Evolutionary conservation across 2,888 invertebrate species (phyloP), one percentile per base, ranked within the genome.

Genomic region (Dendrolimus houi): DNA sequence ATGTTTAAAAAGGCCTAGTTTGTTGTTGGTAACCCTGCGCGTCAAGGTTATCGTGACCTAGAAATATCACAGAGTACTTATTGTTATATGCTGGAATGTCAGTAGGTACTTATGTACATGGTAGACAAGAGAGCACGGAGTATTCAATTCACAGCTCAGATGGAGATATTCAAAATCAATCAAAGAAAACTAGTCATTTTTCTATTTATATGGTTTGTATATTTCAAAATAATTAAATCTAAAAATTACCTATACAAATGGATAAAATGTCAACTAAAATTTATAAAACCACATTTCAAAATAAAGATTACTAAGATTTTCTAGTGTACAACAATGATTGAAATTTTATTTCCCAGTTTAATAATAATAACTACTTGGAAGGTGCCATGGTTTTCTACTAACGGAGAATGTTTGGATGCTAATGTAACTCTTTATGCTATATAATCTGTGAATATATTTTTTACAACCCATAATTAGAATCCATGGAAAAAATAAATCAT

Each of bases 331-430:
- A 53, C 53, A 58, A 57, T 59, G 52, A 60, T 55, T 57, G 58
- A 65, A 68, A 65, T 70, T 64, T 56, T 60, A 59, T 63, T 67
- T 68, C 67, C 68, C 61, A 61, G 59, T 60, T 75, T 70, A 79
- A 60, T 64, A 65, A 71, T 77, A 78, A 64, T 70, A 81, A 64
- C 70, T 75, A 79, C 80, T 82, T 53, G 78, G 82, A 67, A 83
- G 79, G 70, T 79, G 79, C 70, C 70, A 59, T 52, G 64, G 62
- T 53, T 67, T 64, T 57, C 61, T 57, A 57, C 71, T 65, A 57
- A 75, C 65, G 60, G 60, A 57, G 63, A 75, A 75, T 60, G 64
- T 67, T 60, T 73, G 68, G 12, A 80, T 56, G 55, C 67, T 71
- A 57, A 79, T 59, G 65, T 66, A 77, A 62, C 67, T 64, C 70